These are phyloP conservation scores for Agonum fuliginosum DNA, from an alignment of 2,888 invertebrate genomes.

Conservation along the genomic window DNA sequence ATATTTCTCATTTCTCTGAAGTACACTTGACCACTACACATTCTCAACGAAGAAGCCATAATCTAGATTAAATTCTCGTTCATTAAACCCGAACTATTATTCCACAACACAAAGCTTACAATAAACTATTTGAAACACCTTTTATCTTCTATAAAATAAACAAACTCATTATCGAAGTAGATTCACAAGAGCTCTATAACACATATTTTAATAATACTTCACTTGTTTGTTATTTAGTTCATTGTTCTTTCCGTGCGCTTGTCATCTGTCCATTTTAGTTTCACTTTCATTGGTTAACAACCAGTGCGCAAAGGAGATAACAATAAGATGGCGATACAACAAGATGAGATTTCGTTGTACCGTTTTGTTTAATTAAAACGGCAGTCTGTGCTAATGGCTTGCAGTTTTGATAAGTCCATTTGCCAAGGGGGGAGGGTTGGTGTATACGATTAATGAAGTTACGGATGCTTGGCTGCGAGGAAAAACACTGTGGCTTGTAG, in stretches of 20 bases:
- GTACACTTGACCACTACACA: not conserved
- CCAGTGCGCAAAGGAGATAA: slow-evolving; percentile 39
- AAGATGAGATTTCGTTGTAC: slow-evolving; percentile 45
- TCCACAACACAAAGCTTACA: not conserved
- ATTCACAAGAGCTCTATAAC: not conserved
- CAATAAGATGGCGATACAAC: slow-evolving; percentile 16
- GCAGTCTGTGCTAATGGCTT: slow-evolving; percentile 37
- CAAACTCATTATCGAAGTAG: not conserved
- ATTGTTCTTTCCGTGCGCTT: too few species aligned
- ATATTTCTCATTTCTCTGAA: not conserved
- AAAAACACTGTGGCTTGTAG: not conserved
- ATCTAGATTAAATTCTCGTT: not conserved
- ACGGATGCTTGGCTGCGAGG: slow-evolving; percentile 33
- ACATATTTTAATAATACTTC: not conserved
- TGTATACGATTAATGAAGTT: slow-evolving; percentile 45
- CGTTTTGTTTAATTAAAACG: slow-evolving; percentile 51
- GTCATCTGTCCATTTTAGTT: too few species aligned
- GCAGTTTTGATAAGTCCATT: slow-evolving; percentile 53
- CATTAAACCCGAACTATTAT: not conserved
- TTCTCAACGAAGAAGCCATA: not conserved
- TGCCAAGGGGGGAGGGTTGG: not conserved
- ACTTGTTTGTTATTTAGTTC: not conserved
- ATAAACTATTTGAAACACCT: not conserved
- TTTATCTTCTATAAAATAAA: not conserved
- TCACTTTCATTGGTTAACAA: too few species aligned